Evolutionary conservation across 2,888 invertebrate genomes (phyloP).

Genomic region (Watsonalla binaria): DNA sequence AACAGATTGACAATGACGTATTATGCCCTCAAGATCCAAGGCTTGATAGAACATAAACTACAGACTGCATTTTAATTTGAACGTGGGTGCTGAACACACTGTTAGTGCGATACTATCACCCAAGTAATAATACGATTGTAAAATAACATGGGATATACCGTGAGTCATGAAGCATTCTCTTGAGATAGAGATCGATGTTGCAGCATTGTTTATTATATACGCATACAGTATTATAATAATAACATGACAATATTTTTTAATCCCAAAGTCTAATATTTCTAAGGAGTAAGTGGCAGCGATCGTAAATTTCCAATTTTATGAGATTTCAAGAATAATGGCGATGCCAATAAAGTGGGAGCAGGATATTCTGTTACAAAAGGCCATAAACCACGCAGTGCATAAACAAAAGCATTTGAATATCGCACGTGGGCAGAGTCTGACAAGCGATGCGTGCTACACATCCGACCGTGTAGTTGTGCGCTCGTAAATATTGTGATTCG

Average conservation of each 20-base stretch:
- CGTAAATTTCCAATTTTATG: neutral
- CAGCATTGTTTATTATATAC: too few species aligned
- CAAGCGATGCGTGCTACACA: slow-evolving; percentile 45
- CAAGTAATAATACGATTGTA: slow-evolving; percentile 47
- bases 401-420: slow-evolving; percentile 65
- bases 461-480: slow-evolving; percentile 14
- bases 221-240: too few species aligned
- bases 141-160: slow-evolving; percentile 37
- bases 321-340: neutral
- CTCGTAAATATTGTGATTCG: slow-evolving; percentile 3
- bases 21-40: slow-evolving; percentile 52
- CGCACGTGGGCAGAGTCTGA: slow-evolving; percentile 60
- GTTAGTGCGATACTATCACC: slow-evolving; percentile 37
- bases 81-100: slow-evolving; percentile 43
- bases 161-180: slow-evolving; percentile 33
- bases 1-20: slow-evolving; percentile 66
- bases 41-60: slow-evolving; percentile 32
- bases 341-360: slow-evolving; percentile 5
- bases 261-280: too few species aligned
- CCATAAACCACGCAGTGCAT: slow-evolving; percentile 55
- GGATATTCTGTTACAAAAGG: slow-evolving; percentile 33
- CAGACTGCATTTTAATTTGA: slow-evolving; percentile 44
- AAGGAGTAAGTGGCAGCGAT: neutral
- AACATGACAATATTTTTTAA: neutral
- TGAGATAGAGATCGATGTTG: neutral